Conservation (phyloP, 1,140 invertebrate genomes). For the Sitobion miscanthi region DNA sequence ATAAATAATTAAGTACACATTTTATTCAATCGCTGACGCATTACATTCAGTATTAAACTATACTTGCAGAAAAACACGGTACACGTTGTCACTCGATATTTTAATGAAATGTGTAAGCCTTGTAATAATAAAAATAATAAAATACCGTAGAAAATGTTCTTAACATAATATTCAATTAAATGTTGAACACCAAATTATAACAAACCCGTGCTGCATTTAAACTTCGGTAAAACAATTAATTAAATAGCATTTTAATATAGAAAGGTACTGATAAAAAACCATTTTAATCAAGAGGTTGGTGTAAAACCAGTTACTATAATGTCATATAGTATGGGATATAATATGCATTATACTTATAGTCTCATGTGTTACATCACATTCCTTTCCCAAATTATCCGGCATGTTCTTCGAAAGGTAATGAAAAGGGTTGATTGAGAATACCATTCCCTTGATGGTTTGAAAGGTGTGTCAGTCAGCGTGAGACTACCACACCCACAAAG, state of each 20-base stretch:
- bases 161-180: too few relatives aligned
- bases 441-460: not conserved
- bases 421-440: slow-evolving; percentile 21
- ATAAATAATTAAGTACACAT: not conserved
- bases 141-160: not conserved
- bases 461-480: slow-evolving; percentile 37
- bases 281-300: not conserved
- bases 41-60: not conserved
- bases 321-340: not conserved
- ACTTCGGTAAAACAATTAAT: not conserved
- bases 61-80: not conserved
- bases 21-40: not conserved
- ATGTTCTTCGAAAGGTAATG: not conserved
- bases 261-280: not conserved
- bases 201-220: not conserved
- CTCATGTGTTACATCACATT: not conserved
- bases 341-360: not conserved
- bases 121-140: not conserved
- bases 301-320: not conserved
- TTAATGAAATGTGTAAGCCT: not conserved
- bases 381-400: not conserved
- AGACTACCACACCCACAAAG: slow-evolving; percentile 34
- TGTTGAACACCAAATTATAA: not conserved
- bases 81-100: too few relatives aligned
- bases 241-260: not conserved